Base-by-base conservation (phyloP, 2,797 vertebrate genomes). In the Alosa sapidissima region DNA sequence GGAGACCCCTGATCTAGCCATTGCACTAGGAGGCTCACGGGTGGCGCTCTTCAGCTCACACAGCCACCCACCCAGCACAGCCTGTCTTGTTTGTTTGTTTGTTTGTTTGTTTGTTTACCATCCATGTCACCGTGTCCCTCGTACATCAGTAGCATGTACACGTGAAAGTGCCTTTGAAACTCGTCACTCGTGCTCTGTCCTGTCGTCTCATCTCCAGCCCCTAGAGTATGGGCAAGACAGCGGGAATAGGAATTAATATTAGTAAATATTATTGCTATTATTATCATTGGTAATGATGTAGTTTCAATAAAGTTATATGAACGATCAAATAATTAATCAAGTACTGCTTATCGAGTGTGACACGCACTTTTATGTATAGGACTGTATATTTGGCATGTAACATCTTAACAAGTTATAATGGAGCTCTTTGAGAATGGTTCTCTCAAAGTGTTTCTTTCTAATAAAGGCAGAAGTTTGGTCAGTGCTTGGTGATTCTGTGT, bases 101-200 rank as follows among this genome's bases (percentile, higher is more conserved):
- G 41, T 41, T 41, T 41, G 41, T 41, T 9, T 41, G 68, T 72
- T 28, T 75, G 68, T 78, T 41, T 78, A 78, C 72, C 72, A 78
- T 78, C 72, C 41, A 78, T 78, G 93, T 94, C 91, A 93, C 95
- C 92, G 95, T 96, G 95, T 97, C 93, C 90, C 72, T 89, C 96
- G 96, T 97, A 97, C 96, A 97, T 97, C 95, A 94, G 95, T 97
- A 95, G 96, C 95, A 96, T 97, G 97, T 97, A 97, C 96, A 97
- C 93, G 96, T 98, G 96, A 96, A 99, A 99, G 98, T 99, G 98
- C 98, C 98, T 99, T 99, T 97, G 95, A 95, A 95, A 90, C 92
- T 89, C 88, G 95, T 95, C 93, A 96, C 94, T 94, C 94, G 3
- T 62, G 58, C 94, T 95, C 92, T 94, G 93, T 95, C 93, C 91